Percentiles rank a stretch among this genome's conserved stretches.
Conservation (phyloP, 2,888 invertebrate species). For the Agonopterix arenella region DNA sequence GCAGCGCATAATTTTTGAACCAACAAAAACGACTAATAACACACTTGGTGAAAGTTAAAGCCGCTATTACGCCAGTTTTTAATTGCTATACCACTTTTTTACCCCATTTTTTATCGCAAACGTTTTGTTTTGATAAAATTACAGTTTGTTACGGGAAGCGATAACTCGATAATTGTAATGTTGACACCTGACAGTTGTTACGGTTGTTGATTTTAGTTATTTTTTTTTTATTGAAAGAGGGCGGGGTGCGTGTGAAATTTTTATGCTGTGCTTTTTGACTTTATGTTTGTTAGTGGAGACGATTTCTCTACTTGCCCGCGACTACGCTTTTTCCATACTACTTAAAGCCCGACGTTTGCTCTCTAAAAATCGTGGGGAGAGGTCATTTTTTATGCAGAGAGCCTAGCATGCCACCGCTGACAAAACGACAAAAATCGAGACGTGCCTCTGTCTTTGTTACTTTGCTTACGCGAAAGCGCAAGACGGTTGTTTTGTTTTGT, state of each 20-base stretch:
- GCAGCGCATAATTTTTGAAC: background rate
- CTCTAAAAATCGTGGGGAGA: no score
- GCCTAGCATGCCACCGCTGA: no score
- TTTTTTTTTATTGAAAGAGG: conserved; percentile 7
- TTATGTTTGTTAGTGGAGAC: background rate
- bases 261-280: background rate
- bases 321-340: no score
- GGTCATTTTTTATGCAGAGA: no score
- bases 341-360: no score
- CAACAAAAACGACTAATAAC: conserved; percentile 5
- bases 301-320: no score
- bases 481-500: no score
- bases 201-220: background rate
- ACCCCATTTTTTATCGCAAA: conserved; percentile 1
- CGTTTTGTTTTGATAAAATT: conserved; percentile 1
- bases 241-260: conserved; percentile 2
- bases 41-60: background rate
- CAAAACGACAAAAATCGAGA: no score
- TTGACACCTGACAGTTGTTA: conserved; percentile 49
- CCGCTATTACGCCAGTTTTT: conserved; percentile 4
- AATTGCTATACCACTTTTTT: conserved; percentile 6
- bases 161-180: conserved; percentile 62
- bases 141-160: conserved; percentile 45
- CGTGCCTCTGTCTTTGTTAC: no score
- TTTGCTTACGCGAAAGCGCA: no score